Conservation (phyloP, 2,113 vertebrate genomes). For the Elachura formosa region DNA sequence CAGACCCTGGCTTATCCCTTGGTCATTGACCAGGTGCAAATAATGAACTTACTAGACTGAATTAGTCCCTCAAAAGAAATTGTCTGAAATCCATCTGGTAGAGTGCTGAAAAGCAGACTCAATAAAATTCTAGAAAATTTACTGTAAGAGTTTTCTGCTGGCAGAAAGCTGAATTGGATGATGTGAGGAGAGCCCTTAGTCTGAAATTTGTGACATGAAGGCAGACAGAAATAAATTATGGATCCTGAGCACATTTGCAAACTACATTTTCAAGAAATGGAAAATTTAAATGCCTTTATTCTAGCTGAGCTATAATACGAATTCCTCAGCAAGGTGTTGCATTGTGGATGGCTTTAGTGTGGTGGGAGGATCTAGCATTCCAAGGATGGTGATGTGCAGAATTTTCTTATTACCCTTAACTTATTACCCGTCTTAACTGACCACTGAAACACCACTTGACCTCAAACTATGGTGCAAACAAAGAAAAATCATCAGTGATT, state of each 20-base stretch:
- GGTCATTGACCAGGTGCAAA: neutral
- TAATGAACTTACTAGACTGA: slow-evolving; percentile 9
- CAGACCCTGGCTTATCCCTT: neutral
- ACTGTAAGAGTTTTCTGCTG: slow-evolving; percentile 3
- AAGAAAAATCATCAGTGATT: neutral
- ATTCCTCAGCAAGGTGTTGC: neutral
- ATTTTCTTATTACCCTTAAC: neutral
- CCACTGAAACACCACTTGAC: neutral
- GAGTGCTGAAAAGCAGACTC: slow-evolving; percentile 2
- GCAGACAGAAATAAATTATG: neutral
- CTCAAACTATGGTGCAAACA: neutral
- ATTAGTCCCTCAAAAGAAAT: slow-evolving; percentile 17
- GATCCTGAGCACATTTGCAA: neutral
- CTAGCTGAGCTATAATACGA: neutral
- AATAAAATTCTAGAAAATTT: slow-evolving; percentile 10
- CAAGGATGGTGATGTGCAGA: rapidly evolving
- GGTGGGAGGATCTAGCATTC: neutral
- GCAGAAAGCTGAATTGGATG: slow-evolving; percentile 7
- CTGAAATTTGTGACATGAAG: neutral
- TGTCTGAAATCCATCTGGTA: slow-evolving; percentile 14
- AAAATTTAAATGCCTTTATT: neutral
- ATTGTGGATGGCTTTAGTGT: neutral
- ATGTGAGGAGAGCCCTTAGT: neutral
- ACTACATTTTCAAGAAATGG: neutral
- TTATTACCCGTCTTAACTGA: neutral